Evolutionary conservation across 2,113 vertebrate genomes (phyloP).

Genomic region (Sorex fumeus): DNA sequence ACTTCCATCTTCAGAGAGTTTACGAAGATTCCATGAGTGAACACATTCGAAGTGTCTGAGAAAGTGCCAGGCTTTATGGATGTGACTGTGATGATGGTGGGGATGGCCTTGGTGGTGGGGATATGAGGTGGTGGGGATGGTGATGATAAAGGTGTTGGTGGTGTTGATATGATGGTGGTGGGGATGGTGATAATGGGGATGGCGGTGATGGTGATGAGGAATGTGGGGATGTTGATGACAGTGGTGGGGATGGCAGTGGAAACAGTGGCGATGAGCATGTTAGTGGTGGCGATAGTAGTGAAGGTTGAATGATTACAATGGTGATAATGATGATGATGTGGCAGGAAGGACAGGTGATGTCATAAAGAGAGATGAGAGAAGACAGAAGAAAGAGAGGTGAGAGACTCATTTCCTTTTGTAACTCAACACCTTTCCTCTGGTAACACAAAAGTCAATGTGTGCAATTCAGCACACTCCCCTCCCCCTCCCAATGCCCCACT

Average conservation of each 20-base stretch:
- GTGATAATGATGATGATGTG: background rate
- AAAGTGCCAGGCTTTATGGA: background rate
- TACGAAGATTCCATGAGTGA: background rate
- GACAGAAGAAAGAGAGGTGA: background rate
- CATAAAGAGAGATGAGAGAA: background rate
- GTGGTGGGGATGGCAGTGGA: no score
- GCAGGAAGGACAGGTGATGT: no score
- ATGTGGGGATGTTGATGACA: no score
- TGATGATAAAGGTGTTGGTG: background rate
- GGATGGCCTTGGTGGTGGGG: background rate
- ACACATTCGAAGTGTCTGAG: background rate
- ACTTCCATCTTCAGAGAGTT: background rate
- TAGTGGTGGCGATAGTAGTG: no score
- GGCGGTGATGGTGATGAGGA: no score
- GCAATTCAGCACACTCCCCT: background rate
- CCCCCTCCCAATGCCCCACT: no score
- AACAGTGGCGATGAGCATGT: accelerated
- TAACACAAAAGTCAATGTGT: background rate
- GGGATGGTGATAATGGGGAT: background rate
- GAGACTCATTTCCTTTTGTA: background rate
- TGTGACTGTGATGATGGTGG: accelerated
- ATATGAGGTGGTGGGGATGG: background rate
- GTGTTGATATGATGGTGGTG: background rate
- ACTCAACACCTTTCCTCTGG: background rate
- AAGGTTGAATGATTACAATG: background rate